These are phyloP conservation scores for Cisticola juncidis DNA, from an alignment of 2,113 vertebrate species.

Conservation along the genomic window DNA sequence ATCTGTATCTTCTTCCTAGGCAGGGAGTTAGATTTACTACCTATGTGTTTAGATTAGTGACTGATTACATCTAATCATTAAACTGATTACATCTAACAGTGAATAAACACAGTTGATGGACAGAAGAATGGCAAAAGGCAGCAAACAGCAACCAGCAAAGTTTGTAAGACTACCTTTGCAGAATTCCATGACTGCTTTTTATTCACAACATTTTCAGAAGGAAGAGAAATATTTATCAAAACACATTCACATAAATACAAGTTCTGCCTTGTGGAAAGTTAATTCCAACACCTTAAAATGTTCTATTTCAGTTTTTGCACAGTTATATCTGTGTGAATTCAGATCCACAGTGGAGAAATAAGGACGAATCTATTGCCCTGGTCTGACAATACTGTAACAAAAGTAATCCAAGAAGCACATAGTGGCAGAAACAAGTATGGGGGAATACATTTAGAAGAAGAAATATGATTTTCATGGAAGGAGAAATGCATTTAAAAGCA, in stretches of 20 bases:
- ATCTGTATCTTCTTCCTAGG: not conserved
- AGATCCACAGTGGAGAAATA: not conserved
- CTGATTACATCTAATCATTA: not conserved
- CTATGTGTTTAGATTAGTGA: not conserved
- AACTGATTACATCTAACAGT: not conserved
- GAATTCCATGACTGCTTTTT: not conserved
- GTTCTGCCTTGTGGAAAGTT: not conserved
- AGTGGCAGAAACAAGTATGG: not conserved
- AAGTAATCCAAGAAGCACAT: not conserved
- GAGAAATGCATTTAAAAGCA: not conserved
- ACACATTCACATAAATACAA: not conserved
- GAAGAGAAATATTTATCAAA: not conserved
- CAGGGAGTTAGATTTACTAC: not conserved
- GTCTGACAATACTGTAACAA: not conserved
- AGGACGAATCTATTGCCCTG: not conserved
- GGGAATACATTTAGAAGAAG: not conserved
- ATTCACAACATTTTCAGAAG: not conserved
- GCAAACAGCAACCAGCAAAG: not conserved
- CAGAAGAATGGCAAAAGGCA: not conserved
- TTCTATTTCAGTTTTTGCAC: not conserved
- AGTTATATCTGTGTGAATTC: not conserved
- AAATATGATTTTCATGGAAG: not conserved
- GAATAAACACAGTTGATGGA: not conserved
- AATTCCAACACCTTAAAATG: not conserved
- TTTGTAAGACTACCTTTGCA: not conserved